Evolutionary conservation across 2,888 invertebrate species (phyloP).

Genomic region (Agonum fuliginosum): DNA sequence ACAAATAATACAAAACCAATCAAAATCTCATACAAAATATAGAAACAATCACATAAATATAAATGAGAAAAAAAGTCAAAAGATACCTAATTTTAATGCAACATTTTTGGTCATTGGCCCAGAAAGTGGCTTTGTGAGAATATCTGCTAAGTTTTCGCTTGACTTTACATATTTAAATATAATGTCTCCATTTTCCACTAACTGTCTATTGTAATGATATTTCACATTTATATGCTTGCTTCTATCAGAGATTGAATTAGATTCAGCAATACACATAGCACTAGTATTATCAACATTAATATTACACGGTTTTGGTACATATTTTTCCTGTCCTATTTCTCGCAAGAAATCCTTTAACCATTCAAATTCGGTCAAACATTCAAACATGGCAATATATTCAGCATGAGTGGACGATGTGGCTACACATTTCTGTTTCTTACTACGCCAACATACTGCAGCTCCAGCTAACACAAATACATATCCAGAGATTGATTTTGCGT

Average conservation of each 20-base stretch:
- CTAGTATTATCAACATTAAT: not conserved
- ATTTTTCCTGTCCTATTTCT: not conserved
- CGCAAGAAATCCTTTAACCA: not conserved
- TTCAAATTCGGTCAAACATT: not conserved
- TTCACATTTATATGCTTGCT: not conserved
- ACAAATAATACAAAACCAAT: not conserved
- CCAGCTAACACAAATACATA: not conserved
- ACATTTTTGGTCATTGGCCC: not conserved
- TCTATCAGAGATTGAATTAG: constrained; percentile 1
- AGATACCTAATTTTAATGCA: not conserved
- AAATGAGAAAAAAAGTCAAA: not conserved
- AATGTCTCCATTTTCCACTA: not conserved
- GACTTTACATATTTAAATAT: not conserved
- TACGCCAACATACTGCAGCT: constrained; percentile 2
- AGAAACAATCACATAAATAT: too few relatives aligned
- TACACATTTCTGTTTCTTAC: constrained; percentile 5
- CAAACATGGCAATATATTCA: constrained; percentile 2
- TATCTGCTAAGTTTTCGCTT: not conserved
- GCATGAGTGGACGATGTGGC: not conserved
- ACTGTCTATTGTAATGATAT: not conserved
- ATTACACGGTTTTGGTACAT: not conserved
- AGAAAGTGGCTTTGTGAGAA: not conserved
- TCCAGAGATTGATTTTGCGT: not conserved
- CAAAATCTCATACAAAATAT: too few relatives aligned
- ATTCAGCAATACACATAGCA: constrained; percentile 2